Percentiles rank a stretch among this genome's conserved stretches.
Conservation (phyloP, 1,140 invertebrate genomes). For the Lineus longissimus region DNA sequence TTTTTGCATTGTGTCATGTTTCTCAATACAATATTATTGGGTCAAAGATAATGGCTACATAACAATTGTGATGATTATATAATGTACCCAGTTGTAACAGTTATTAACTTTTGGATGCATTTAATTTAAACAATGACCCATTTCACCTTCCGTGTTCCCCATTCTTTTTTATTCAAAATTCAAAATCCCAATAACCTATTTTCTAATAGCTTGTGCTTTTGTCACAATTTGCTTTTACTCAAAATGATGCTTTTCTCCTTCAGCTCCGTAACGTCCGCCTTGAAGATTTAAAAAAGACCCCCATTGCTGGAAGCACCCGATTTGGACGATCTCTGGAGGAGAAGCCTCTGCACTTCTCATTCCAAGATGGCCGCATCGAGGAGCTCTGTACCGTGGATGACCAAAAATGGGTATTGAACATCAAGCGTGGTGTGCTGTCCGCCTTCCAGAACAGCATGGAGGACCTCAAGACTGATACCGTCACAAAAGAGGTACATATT, state of each 20-base stretch:
- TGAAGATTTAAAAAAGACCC: conserved; percentile 16
- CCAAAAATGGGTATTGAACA: conserved; percentile 76
- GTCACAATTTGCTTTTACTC: neutral
- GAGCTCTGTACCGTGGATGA: conserved; percentile 60
- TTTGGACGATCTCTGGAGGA: conserved; percentile 29
- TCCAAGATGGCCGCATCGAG: conserved; percentile 57
- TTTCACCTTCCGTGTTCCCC: too few species aligned
- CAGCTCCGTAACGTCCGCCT: conserved; percentile 24
- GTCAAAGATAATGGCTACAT: too few species aligned
- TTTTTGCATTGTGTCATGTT: too few species aligned
- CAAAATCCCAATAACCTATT: too few species aligned
- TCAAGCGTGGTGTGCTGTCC: conserved; percentile 82
- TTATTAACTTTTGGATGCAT: too few species aligned
- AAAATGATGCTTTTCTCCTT: neutral
- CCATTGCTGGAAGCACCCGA: conserved; percentile 11
- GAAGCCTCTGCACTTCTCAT: conserved; percentile 60
- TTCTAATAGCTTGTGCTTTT: too few species aligned
- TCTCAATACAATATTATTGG: too few species aligned
- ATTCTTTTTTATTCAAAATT: too few species aligned
- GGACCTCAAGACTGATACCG: conserved; percentile 74
- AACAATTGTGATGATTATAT: too few species aligned
- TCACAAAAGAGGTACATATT: conserved; percentile 50
- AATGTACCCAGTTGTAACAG: too few species aligned
- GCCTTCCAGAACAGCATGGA: conserved; percentile 85
- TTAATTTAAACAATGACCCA: too few species aligned